Base-by-base conservation (phyloP, 1,140 invertebrate species). In the Drosophila murphyi region DNA sequence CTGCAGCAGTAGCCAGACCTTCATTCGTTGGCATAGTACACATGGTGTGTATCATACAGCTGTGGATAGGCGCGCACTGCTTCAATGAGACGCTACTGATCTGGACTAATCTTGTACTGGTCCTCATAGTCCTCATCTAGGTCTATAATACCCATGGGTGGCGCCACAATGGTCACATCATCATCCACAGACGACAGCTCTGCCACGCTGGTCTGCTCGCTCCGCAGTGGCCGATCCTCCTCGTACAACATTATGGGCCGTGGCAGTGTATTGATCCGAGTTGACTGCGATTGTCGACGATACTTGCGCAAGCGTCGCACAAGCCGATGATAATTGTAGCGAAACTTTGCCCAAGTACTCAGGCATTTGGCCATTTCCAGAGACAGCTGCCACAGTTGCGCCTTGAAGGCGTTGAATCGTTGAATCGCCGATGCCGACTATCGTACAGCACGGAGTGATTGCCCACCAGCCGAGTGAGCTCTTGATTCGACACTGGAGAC, bases 1-100 rank as follows among this genome's bases (percentile, higher is more conserved):
- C 31, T 51, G 45, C 7, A 92, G 54, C 7, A 69, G 74, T 3
- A 92, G 47, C 90, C 90, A 92, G 5, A 10, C 57, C 56, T 92
- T 92, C 71, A 92, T 91, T 12, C 12, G 32, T 89, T 79, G 0
- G 43, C n/a, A 32, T 65, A 89, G 41, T 47, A n/a, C 0, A 12
- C 2, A 54, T 76, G 61, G 1, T 3, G n/a, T 0, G 20, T 4
- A 31, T 92, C 72, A 20, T 90, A 92, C 0, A 92, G 63, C 20
- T 86, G 82, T 0, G 81, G 78, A 55, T 92, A 92, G 2, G 65
- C 52, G 1, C 50, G 48, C 4, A 92, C 76, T 0, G 83, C 80
- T 5, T 80, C 76, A 1, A 87, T 61, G 0, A 87, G 69, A 2
- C 50, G 69, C 4, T 54, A 57, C 1, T 59, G 34, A 0, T 56